phyloP scores from a whole-genome alignment of 1,140 invertebrate genomes.

The Tribolium castaneum region DNA sequence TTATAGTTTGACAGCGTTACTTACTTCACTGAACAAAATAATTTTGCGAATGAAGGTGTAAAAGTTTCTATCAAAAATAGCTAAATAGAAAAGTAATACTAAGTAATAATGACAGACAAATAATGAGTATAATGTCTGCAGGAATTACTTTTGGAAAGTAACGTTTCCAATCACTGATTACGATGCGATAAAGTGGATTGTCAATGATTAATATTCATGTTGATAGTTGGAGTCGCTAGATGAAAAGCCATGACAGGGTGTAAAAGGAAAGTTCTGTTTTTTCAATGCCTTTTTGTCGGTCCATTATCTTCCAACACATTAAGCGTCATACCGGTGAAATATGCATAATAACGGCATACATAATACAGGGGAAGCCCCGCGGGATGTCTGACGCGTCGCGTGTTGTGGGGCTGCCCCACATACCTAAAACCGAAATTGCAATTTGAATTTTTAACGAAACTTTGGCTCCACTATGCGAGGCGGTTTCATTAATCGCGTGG shows the following conservation, averaged over 20 bases:
- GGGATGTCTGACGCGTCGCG: conserved; percentile 31
- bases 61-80: too few species aligned
- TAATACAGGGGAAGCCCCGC: conserved; percentile 52
- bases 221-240: conserved; percentile 36
- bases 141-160: too few species aligned
- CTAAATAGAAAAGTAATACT: too few species aligned
- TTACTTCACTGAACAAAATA: too few species aligned
- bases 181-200: not conserved
- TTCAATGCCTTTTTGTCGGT: conserved; percentile 49
- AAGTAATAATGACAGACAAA: too few species aligned
- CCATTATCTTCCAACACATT: conserved; percentile 58
- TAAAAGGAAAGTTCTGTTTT: conserved; percentile 55
- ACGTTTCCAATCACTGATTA: too few species aligned
- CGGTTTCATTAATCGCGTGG: not conserved
- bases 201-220: conserved; percentile 9
- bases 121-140: too few species aligned
- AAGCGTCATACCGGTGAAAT: conserved; percentile 57
- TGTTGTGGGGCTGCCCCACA: conserved; percentile 6
- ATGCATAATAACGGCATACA: conserved; percentile 59
- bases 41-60: too few species aligned
- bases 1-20: too few species aligned
- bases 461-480: not conserved
- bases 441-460: conserved; percentile 41
- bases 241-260: conserved; percentile 46
- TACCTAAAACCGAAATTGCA: conserved; percentile 40